Percentiles rank a stretch among this genome's conserved stretches.
phyloP scores from a whole-genome alignment of 2,888 invertebrate genomes.

The Poecilobothrus nobilitatus region DNA sequence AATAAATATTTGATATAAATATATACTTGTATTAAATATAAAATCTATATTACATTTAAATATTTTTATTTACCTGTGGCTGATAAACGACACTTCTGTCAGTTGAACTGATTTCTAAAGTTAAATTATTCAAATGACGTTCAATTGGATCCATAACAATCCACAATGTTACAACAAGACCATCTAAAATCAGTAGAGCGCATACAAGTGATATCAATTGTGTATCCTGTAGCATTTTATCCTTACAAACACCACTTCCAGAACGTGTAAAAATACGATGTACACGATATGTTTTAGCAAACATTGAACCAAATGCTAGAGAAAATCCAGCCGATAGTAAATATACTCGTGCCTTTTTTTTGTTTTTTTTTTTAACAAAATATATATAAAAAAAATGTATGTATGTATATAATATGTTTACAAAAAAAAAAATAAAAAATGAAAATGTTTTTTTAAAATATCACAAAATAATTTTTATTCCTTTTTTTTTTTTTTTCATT shows the following conservation, averaged over 20 bases:
- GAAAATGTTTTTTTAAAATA: neutral
- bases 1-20: neutral
- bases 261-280: constrained; percentile 84
- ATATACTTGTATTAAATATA: too few species aligned
- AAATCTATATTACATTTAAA: neutral
- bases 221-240: constrained; percentile 82
- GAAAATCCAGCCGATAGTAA: constrained; percentile 85
- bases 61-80: constrained; percentile 57
- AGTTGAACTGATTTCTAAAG: constrained; percentile 64
- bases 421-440: constrained; percentile 26
- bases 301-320: constrained; percentile 88
- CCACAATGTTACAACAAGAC: constrained; percentile 76
- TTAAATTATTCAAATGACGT: constrained; percentile 71
- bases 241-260: constrained; percentile 76
- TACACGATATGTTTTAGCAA: constrained; percentile 87
- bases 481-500: too few species aligned
- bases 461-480: too few species aligned
- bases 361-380: neutral
- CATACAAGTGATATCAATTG: constrained; percentile 79
- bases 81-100: constrained; percentile 79
- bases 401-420: neutral
- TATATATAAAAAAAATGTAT: neutral
- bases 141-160: constrained; percentile 80
- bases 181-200: constrained; percentile 72
- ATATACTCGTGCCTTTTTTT: constrained; percentile 70